A percentile compares a stretch with the other conserved stretches of the same genome.
These are phyloP conservation scores for Cerceris ruficornis DNA, from an alignment of 2,888 invertebrate species.

Conservation along the genomic window DNA sequence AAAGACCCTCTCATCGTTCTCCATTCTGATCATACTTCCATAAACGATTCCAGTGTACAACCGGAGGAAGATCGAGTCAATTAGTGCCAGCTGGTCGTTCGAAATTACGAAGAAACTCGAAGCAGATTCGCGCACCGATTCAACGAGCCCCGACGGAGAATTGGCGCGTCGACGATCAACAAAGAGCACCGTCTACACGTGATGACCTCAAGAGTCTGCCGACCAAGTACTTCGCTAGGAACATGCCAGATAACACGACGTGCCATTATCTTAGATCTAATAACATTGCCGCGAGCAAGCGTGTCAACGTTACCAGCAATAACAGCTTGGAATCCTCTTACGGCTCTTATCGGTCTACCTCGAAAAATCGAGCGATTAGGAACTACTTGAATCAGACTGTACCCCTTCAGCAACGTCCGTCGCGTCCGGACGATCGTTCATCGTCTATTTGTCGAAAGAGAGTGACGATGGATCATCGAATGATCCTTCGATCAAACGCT, in stretches of 20 bases:
- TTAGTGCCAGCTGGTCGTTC: constrained; percentile 26
- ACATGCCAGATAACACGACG: constrained; percentile 63
- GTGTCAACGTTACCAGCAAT: constrained; percentile 23
- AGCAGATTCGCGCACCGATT: constrained; percentile 22
- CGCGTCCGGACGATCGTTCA: constrained; percentile 1
- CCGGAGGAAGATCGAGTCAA: constrained; percentile 40
- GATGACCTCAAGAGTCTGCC: constrained; percentile 22
- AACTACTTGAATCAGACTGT: constrained; percentile 75
- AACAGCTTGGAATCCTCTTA: constrained; percentile 40
- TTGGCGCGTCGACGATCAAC: constrained; percentile 43
- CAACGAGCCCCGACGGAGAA: constrained; percentile 15
- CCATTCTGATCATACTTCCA: too few relatives aligned
- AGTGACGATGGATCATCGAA: constrained; percentile 9
- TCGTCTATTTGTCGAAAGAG: neutral
- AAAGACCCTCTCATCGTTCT: too few relatives aligned
- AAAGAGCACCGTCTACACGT: neutral
- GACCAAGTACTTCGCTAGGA: constrained; percentile 66
- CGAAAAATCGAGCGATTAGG: constrained; percentile 68
- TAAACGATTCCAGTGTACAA: constrained; percentile 49
- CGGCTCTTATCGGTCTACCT: constrained; percentile 6
- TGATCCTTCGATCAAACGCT: constrained; percentile 9
- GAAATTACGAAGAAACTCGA: constrained; percentile 47
- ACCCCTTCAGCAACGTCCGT: constrained; percentile 45
- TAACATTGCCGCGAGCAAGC: constrained; percentile 5
- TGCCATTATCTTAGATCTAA: constrained; percentile 51